Conservation (phyloP, 2,113 vertebrate genomes). For the Podarcis muralis region DNA sequence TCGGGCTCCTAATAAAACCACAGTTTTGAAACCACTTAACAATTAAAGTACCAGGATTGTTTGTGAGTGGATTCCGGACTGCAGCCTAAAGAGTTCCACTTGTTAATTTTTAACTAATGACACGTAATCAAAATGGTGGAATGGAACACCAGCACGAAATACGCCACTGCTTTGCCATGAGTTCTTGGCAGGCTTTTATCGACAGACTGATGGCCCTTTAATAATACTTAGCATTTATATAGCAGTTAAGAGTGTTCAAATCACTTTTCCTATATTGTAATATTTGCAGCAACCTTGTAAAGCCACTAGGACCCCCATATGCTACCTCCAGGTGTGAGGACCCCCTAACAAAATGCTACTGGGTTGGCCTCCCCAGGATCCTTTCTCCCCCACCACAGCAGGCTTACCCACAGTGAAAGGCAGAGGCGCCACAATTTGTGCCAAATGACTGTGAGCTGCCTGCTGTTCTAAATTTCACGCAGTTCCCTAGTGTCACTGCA, state of each 20-base stretch:
- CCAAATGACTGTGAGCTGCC: not conserved
- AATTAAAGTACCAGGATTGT: slow-evolving; percentile 11
- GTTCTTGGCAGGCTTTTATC: slow-evolving; percentile 52
- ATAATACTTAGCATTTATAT: not conserved
- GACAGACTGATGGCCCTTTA: slow-evolving; percentile 48
- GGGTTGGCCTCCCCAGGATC: no score
- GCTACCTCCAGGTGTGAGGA: no score
- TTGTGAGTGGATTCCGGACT: slow-evolving; percentile 5
- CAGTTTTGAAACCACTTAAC: slow-evolving; percentile 6
- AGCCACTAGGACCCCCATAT: not conserved
- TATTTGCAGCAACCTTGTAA: not conserved
- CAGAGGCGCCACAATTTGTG: not conserved
- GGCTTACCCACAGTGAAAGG: not conserved
- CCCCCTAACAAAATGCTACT: no score
- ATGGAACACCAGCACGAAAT: slow-evolving; percentile 46
- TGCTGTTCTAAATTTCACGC: no score
- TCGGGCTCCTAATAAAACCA: not conserved
- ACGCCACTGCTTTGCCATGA: slow-evolving; percentile 1
- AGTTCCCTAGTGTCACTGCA: not conserved
- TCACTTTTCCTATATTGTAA: not conserved
- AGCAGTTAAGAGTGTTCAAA: not conserved
- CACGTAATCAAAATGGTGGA: slow-evolving; percentile 41
- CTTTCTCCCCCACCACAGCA: not conserved
- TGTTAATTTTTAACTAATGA: slow-evolving; percentile 32
- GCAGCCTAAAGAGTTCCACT: slow-evolving; percentile 7